A percentile compares a stretch with the other conserved stretches of the same genome.
These are phyloP conservation scores for Heliconius cydno DNA, from an alignment of 2,888 invertebrate genomes.

Conservation along the genomic window DNA sequence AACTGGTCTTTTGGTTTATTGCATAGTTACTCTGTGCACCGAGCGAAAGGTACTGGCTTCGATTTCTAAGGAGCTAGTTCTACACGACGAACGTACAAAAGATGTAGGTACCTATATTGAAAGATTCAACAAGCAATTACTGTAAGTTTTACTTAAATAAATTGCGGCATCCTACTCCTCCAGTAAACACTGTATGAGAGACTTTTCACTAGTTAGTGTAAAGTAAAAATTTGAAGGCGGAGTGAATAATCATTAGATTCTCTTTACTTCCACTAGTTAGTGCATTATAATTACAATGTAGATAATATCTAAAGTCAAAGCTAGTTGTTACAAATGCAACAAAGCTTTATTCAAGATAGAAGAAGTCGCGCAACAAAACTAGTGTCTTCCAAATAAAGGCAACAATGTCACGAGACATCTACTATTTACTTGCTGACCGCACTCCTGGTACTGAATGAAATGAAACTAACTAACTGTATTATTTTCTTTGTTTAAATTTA, in stretches of 20 bases:
- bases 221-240: too few species aligned
- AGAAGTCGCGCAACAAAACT: not conserved
- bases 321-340: not conserved
- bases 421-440: not conserved
- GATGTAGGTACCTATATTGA: too few species aligned
- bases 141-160: too few species aligned
- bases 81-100: not conserved
- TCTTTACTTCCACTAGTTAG: too few species aligned
- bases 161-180: too few species aligned
- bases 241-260: too few species aligned
- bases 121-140: too few species aligned
- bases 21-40: not conserved
- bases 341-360: not conserved
- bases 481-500: not conserved
- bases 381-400: not conserved
- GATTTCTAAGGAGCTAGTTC: not conserved
- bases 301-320: too few species aligned
- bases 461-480: not conserved
- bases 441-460: not conserved
- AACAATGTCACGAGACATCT: not conserved
- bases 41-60: not conserved
- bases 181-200: too few species aligned
- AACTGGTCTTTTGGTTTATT: not conserved
- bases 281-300: too few species aligned
- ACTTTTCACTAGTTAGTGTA: too few species aligned